These are phyloP conservation scores for Macaria notata DNA, from an alignment of 2,888 invertebrate genomes.

Conservation along the genomic window DNA sequence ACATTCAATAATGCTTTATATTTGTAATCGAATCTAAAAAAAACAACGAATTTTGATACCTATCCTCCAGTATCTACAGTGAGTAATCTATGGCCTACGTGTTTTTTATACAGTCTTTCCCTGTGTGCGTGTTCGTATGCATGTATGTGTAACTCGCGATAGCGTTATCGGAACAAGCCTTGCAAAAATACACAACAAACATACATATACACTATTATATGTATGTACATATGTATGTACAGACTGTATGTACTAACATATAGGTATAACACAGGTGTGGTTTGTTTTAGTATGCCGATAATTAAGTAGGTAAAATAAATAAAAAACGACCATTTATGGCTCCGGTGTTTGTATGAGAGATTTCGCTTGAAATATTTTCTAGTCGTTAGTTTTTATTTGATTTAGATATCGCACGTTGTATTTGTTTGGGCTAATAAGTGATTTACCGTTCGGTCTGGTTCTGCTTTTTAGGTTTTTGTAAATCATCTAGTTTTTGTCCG, in stretches of 20 bases:
- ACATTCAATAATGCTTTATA: too few relatives aligned
- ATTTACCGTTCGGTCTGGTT: slow-evolving; percentile 7
- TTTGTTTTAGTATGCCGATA: slow-evolving; percentile 39
- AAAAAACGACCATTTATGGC: slow-evolving; percentile 35
- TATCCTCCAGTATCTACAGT: too few relatives aligned
- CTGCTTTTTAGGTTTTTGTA: background rate
- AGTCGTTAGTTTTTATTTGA: slow-evolving; percentile 24
- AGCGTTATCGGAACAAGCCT: slow-evolving; percentile 73
- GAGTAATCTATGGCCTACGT: slow-evolving; percentile 20
- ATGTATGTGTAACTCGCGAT: slow-evolving; percentile 73
- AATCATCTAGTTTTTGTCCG: too few relatives aligned
- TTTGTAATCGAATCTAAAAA: too few relatives aligned
- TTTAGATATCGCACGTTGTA: slow-evolving; percentile 17
- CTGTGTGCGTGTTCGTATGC: slow-evolving; percentile 50
- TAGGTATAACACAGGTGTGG: slow-evolving; percentile 45
- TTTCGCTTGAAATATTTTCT: slow-evolving; percentile 36
- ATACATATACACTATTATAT: slow-evolving; percentile 23
- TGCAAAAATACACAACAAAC: slow-evolving; percentile 81
- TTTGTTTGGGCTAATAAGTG: slow-evolving; percentile 19
- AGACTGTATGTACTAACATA: slow-evolving; percentile 32
- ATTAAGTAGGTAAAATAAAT: slow-evolving; percentile 51
- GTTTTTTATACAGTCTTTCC: slow-evolving; percentile 38
- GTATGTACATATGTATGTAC: slow-evolving; percentile 27
- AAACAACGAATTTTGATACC: too few relatives aligned
- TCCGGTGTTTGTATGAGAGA: slow-evolving; percentile 37